Percentiles rank a stretch among this genome's conserved stretches.
Evolutionary conservation across 2,797 vertebrate genomes (phyloP).

Genomic region (Erethizon dorsatum): DNA sequence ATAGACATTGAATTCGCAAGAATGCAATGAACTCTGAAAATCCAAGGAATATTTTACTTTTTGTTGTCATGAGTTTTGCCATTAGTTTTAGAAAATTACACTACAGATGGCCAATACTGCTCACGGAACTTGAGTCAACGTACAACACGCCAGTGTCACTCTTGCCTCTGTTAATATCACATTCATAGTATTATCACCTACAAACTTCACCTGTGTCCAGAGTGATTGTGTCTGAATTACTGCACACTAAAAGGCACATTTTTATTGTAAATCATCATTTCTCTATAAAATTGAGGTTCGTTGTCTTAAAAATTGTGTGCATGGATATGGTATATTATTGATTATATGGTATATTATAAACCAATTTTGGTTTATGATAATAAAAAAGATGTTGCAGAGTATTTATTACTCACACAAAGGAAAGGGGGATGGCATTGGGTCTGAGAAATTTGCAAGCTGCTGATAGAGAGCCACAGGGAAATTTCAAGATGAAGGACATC

Average conservation of each 20-base stretch:
- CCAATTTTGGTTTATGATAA: neutral
- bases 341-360: neutral
- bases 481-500: slow-evolving; percentile 59
- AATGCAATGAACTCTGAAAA: slow-evolving; percentile 14
- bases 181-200: neutral
- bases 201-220: neutral
- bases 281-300: neutral
- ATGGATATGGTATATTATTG: neutral
- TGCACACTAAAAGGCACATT: neutral
- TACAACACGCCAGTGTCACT: neutral
- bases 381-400: neutral
- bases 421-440: neutral
- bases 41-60: slow-evolving; percentile 31
- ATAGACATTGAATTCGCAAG: neutral
- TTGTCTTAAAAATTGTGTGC: neutral
- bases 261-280: slow-evolving; percentile 34
- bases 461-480: neutral
- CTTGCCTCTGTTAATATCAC: neutral
- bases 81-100: slow-evolving; percentile 28
- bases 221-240: neutral
- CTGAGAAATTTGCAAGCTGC: slow-evolving; percentile 13
- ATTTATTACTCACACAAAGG: neutral
- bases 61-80: neutral
- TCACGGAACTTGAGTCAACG: neutral
- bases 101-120: neutral